Evolutionary conservation across 2,888 invertebrate genomes (phyloP).

Genomic region (Aleiodes testaceus): DNA sequence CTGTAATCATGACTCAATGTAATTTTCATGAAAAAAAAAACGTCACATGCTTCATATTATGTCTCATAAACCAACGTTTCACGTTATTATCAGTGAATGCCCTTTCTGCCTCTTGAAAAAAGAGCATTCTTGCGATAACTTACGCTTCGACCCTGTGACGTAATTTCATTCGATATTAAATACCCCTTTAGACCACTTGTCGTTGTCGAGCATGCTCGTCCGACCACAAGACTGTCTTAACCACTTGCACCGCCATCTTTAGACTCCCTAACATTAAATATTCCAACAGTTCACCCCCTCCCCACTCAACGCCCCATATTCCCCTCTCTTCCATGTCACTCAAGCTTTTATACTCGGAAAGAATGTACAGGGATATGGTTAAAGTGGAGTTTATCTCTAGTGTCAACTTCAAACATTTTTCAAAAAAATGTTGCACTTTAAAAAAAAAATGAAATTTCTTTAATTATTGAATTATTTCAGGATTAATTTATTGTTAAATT

Average conservation of each 20-base stretch:
- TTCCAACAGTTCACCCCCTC: constrained; percentile 10
- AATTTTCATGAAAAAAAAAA: constrained; percentile 26
- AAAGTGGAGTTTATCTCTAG: constrained; percentile 20
- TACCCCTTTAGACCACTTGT: constrained; percentile 16
- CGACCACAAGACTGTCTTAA: constrained; percentile 29
- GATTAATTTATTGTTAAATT: no score
- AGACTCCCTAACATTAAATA: constrained; percentile 11
- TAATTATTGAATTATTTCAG: no score
- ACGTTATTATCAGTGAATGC: background rate
- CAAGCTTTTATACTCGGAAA: constrained; percentile 7
- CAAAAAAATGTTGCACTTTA: no score
- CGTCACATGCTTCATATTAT: background rate
- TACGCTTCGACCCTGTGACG: constrained; percentile 28
- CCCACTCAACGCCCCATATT: background rate
- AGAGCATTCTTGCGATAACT: constrained; percentile 33
- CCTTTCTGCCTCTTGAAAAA: constrained; percentile 7
- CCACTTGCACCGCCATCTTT: constrained; percentile 10
- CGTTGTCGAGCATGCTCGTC: constrained; percentile 8
- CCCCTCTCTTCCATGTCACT: background rate
- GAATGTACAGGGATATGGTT: constrained; percentile 16
- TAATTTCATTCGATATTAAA: constrained; percentile 40
- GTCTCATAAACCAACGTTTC: background rate
- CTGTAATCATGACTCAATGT: constrained; percentile 13
- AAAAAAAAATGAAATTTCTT: no score
- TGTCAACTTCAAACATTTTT: constrained; percentile 23